Conservation (phyloP, 2,113 vertebrate genomes). For the Microcebus jonahi region DNA sequence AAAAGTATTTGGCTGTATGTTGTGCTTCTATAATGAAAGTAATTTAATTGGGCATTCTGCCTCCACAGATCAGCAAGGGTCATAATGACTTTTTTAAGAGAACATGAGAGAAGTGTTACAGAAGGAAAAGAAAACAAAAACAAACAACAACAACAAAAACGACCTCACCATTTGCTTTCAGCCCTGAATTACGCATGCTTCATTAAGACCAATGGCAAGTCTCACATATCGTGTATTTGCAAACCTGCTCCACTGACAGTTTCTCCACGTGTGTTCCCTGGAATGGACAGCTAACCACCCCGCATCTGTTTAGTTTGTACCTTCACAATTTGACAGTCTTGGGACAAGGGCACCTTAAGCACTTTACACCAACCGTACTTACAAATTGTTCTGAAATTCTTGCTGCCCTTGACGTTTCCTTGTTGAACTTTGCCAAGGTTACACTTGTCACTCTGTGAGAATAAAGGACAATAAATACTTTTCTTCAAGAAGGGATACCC, state of each 20-base stretch:
- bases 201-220: not conserved
- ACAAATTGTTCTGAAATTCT: not conserved
- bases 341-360: not conserved
- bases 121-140: not conserved
- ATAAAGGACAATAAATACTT: not conserved
- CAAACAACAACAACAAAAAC: not conserved
- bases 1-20: conserved; percentile 65
- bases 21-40: conserved; percentile 66
- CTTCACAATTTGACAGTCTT: not conserved
- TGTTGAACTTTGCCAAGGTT: not conserved
- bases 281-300: not conserved
- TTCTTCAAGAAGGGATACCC: not conserved
- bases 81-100: conserved; percentile 46
- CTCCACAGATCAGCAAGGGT: conserved; percentile 61
- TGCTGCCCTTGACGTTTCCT: not conserved
- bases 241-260: not conserved
- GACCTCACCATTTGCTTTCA: not conserved
- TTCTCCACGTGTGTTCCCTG: not conserved
- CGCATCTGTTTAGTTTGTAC: not conserved
- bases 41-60: conserved; percentile 60
- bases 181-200: not conserved
- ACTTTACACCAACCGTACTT: not conserved
- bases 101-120: conserved; percentile 4
- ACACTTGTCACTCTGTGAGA: not conserved
- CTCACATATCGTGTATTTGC: not conserved